Evolutionary conservation across 2,888 invertebrate genomes (phyloP), one percentile per base, ranked within the genome.

Genomic region (Ditylenchus weischeri): DNA sequence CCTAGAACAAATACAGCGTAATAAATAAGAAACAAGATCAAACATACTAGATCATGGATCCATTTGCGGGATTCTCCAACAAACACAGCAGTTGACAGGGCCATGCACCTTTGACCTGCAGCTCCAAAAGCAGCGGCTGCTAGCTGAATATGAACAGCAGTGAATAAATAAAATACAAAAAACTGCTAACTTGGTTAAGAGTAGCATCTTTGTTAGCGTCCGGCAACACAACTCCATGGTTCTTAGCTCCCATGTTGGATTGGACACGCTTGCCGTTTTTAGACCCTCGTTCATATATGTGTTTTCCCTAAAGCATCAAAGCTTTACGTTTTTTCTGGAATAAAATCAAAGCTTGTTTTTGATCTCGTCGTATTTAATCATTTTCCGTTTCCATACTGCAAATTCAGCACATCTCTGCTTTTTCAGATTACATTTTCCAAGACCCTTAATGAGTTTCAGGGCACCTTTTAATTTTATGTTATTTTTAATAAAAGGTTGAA

Each of bases 21-120:
- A n/a, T n/a, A 66, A 19, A 35, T 67, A 38, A 21, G 21, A 48
- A 11, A 51, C 64, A 8, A 35, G 50, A 19, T 66, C 50, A 43
- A 43, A 43, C 15, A 2, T 43, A 43, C 43, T 18, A 77, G 68
- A 64, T 98, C 95, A 0, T 92, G 90, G 68, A 99, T 89, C 98
- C 98, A 98, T 49, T 91, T 87, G 77, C 89, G 89, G 0, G 95
- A 89, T 77, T 93, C 91, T 75, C 92, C 92, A 0, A 95, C 93
- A 84, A 94, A 90, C 43, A 94, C 89, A 1, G 77, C 80, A 0
- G 93, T 93, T 64, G 94, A 92, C 62, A 99, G 88, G 0, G 98
- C 98, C 98, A 99, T 99, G 84, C 98, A 99, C 54, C 98, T 88
- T 85, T 98, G 98, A 0, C 98, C 98, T 54, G 98, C 98, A 10